Evolutionary conservation across 2,797 vertebrate species (phyloP).

Genomic region (Monodelphis domestica): DNA sequence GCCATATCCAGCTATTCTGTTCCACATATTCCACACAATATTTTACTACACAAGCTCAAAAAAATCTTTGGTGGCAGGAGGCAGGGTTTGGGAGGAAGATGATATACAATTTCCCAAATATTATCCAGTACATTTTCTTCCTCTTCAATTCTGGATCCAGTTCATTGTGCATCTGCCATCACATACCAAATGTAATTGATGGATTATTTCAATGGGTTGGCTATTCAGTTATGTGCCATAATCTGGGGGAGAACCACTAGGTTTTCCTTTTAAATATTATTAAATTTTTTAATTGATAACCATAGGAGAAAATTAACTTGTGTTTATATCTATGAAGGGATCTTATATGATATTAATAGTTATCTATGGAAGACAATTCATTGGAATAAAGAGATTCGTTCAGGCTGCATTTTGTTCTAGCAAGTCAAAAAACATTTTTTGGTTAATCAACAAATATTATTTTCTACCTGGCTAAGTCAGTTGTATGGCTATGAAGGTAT

Average conservation of each 20-base stretch:
- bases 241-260: neutral
- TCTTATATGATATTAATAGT: neutral
- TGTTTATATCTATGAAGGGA: neutral
- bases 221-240: neutral
- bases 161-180: neutral
- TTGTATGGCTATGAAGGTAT: neutral
- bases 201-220: neutral
- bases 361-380: neutral
- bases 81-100: neutral
- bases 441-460: neutral
- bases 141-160: neutral
- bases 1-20: neutral
- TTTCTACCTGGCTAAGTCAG: neutral
- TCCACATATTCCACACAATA: neutral
- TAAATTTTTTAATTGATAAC: neutral
- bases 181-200: neutral
- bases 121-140: neutral
- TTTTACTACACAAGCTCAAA: neutral
- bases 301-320: neutral
- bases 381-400: neutral
- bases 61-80: neutral
- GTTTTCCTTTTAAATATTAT: neutral
- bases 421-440: neutral
- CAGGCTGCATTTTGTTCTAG: neutral
- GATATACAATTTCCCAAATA: neutral